These are phyloP conservation scores for Myotis findleyi DNA, from an alignment of 2,797 vertebrate genomes.

Conservation along the genomic window DNA sequence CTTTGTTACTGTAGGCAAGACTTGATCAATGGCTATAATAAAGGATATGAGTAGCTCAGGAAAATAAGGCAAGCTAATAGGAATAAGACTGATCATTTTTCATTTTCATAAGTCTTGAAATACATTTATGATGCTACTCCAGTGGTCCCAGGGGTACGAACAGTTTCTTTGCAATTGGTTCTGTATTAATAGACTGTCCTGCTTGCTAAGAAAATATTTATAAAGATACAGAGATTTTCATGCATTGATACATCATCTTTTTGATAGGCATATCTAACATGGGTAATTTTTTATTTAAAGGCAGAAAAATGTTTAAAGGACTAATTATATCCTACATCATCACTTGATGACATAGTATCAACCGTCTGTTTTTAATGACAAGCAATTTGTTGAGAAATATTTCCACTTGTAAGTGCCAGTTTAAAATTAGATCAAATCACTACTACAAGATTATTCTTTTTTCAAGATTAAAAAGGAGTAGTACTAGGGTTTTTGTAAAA, in stretches of 20 bases:
- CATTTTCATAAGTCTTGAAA: constrained; percentile 55
- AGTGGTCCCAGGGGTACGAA: constrained; percentile 57
- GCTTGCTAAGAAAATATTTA: constrained; percentile 84
- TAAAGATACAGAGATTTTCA: constrained; percentile 84
- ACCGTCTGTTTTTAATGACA: constrained; percentile 83
- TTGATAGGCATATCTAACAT: constrained; percentile 82
- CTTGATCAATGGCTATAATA: constrained; percentile 59
- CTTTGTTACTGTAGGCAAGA: constrained; percentile 56
- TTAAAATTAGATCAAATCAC: constrained; percentile 79
- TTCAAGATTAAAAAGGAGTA: constrained; percentile 56
- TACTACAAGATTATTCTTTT: constrained; percentile 75
- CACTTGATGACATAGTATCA: constrained; percentile 81
- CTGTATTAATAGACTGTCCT: constrained; percentile 80
- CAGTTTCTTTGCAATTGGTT: constrained; percentile 73
- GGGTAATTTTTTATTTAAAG: constrained; percentile 80
- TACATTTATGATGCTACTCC: constrained; percentile 38
- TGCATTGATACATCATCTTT: constrained; percentile 74
- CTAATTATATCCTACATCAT: constrained; percentile 82
- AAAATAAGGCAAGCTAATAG: constrained; percentile 48
- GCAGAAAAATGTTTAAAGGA: constrained; percentile 83
- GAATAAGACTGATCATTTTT: constrained; percentile 66
- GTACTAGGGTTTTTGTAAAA: constrained; percentile 6
- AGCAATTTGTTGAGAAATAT: constrained; percentile 81
- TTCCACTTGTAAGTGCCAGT: constrained; percentile 76
- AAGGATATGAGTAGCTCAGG: constrained; percentile 59